Base-by-base conservation (phyloP, 1,140 invertebrate genomes). In the Tachypleus tridentatus region DNA sequence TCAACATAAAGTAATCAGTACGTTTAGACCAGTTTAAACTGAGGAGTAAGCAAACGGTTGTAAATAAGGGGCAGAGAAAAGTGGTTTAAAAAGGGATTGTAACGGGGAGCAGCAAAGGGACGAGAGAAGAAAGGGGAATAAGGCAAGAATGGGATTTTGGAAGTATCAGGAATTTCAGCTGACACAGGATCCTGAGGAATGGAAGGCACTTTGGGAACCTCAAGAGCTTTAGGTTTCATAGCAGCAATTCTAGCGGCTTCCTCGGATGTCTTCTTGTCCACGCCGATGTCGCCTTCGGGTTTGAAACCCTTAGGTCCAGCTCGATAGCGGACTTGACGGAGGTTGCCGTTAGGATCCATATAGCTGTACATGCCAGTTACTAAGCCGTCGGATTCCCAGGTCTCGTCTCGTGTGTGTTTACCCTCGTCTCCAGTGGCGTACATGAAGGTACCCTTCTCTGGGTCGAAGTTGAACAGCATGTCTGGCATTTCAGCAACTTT, bases 361-460 rank as follows among this genome's bases (percentile, higher is more conserved):
- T 87, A 92, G 64, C 89, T 89, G 76, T 89, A 92, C 52, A 87
- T 90, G 60, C 89, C 89, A 74, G 88, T 88, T 57, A 91, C 87
- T 72, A 89, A 86, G 51, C 88, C 88, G 66, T 85, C 77, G 49
- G 87, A 84, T 73, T 88, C 87, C 29, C 29, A 29, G 48, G 66
- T 64, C 53, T 71, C 70, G 1, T 49, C 47, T 29, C 70, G 57
- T 4, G 63, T 54, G 49, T 67, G 65, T 3, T 64, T 66, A 53
- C 64, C 64, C 8, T 58, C 61, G 57, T 71, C 70, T 5, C 66
- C 66, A 49, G 66, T 66, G 1, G 54, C 49, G 56, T 71, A 70
- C 48, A 63, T 62, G 64, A 67, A 71, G 48, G 29, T 29, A 29
- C 29, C 29, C 29, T 29, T 29, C 29, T 1, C 29, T 29, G 29